Percentiles rank a stretch among this genome's conserved stretches.
Conservation (phyloP, 2,113 vertebrate genomes). For the Acrocephalus kingi region DNA sequence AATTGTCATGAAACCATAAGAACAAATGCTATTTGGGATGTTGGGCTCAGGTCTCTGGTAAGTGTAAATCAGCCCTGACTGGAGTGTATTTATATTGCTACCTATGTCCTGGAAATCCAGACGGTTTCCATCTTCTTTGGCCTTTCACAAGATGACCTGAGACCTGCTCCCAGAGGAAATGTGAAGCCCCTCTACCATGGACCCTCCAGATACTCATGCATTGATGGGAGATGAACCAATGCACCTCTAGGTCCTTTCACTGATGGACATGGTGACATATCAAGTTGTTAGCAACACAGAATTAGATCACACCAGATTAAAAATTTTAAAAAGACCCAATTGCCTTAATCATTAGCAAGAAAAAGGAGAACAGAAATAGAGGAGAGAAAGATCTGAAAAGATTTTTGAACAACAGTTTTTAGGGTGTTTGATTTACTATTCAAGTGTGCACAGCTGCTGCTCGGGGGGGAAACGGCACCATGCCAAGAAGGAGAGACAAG, state of each 20-base stretch:
- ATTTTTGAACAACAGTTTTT: constrained; percentile 58
- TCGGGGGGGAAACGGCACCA: neutral
- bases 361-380: constrained; percentile 53
- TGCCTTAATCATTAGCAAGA: constrained; percentile 23
- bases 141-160: neutral
- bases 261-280: neutral
- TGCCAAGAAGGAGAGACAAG: constrained; percentile 63
- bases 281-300: constrained; percentile 4
- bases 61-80: neutral
- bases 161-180: neutral
- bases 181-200: neutral
- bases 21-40: neutral
- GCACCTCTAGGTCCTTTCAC: neutral
- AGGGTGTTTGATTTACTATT: constrained; percentile 75
- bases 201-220: neutral
- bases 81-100: neutral
- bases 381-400: constrained; percentile 54
- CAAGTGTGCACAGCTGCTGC: constrained; percentile 69
- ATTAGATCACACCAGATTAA: neutral
- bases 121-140: neutral
- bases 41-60: neutral
- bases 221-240: neutral
- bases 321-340: neutral
- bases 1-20: constrained; percentile 6
- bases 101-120: neutral